A percentile compares a stretch with the other conserved stretches of the same genome.
phyloP scores from a whole-genome alignment of 2,797 vertebrate genomes.

The Spondyliosoma cantharus region DNA sequence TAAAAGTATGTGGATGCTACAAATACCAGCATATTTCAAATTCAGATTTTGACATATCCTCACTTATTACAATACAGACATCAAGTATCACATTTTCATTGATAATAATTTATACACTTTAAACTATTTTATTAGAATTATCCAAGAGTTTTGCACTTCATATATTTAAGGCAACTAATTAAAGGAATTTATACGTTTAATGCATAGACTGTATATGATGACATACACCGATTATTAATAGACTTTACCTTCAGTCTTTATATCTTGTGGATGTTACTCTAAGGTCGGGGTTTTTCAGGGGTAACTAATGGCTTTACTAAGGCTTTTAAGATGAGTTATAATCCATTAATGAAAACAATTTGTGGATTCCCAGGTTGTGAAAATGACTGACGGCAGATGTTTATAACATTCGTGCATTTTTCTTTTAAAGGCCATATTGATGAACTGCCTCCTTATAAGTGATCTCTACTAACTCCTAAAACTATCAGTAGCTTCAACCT shows the following conservation, averaged over 20 bases:
- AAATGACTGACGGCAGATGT: background rate
- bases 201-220: background rate
- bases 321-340: background rate
- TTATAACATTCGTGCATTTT: background rate
- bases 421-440: too few species aligned
- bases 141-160: too few species aligned
- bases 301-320: background rate
- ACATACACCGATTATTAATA: background rate
- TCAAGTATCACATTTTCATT: background rate
- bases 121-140: background rate
- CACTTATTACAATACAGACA: background rate
- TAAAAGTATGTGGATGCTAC: too few species aligned
- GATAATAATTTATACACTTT: background rate
- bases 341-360: background rate
- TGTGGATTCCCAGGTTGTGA: background rate
- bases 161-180: too few species aligned
- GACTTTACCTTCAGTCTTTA: background rate
- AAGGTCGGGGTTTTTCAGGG: background rate
- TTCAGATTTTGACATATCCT: background rate
- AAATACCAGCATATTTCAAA: background rate
- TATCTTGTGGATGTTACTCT: too few species aligned
- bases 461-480: too few species aligned
- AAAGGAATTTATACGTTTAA: background rate
- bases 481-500: too few species aligned
- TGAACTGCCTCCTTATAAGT: too few species aligned